Base-by-base conservation (phyloP, 2,888 invertebrate genomes). In the Ormyrus rosae region DNA sequence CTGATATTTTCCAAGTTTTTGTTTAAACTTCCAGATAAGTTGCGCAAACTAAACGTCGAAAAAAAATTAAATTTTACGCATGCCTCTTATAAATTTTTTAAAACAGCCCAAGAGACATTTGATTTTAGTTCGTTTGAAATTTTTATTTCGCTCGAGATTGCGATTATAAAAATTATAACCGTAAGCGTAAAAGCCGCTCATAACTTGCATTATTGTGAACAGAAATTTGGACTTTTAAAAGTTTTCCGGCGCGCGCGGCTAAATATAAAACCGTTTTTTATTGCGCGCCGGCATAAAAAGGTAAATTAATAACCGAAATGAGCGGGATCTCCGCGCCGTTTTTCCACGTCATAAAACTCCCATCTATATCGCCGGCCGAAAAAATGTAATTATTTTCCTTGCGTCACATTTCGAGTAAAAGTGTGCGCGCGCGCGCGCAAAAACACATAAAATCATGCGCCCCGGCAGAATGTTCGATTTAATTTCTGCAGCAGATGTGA, bases 401-500 rank as follows among this genome's bases (percentile, higher is more conserved):
- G 13, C 65, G 64, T 53, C 13, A 64, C 45, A 64, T 56, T 45
- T 34, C 45, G n/a, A 53, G 68, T 48, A 11, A n/a, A n/a, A 51
- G 53, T 19, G 70, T 60, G 48, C 34, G 70, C 70, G 48, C 34
- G 13, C 34, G 34, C 34, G 34, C 45, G 73, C 19, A 65, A 19
- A 50, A 75, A 61, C 56, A 75, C 55, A 50, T 56, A 72, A 78
- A 79, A 68, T 79, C 50, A 56, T 63, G 55, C 50, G 60, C 46
- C 45, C 65, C 34, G 10, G 72, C 34, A 34, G 34, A 34, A 34
- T 34, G 72, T 79, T 79, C 78, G 65, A 79, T 79, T 79, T 79
- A 79, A 79, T 79, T 79, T 79, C 68, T 68, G n/a, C 68, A 19
- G 63, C 78, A 73, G 78, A 53, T 79, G 78, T 63, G 63, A 55